Evolutionary conservation across 1,140 invertebrate genomes (phyloP), one percentile per base, ranked within the genome.

Genomic region (Leptopilina clavipes): DNA sequence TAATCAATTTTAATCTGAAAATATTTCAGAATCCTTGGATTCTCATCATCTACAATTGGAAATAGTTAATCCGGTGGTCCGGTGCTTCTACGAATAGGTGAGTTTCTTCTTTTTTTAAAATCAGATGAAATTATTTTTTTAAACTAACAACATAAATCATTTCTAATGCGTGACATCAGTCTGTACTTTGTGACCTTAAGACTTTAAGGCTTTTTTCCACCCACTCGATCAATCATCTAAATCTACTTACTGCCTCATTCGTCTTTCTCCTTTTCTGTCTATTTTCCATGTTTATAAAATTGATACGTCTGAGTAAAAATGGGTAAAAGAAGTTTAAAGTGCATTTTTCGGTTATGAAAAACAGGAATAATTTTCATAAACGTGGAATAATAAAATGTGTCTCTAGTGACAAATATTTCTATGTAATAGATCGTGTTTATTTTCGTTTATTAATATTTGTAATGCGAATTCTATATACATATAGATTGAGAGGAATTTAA

Each of bases 21-120:
- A n/a, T 52, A 0, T 52, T 52, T 1, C 48, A 52, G 48, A 65
- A 37, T 65, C 22, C 22, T 65, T 37, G 19, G 25, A n/a, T 65
- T 31, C 59, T 11, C 25, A 22, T 12, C 3, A 31, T 31, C 25
- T 37, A 6, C 3, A 10, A 59, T 59, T 25, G 25, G 25, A 65
- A 22, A 65, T 65, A 8, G 31, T 31, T 65, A 65, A 31, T 65
- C 22, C 25, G 59, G 59, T 31, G 59, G 22, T 31, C 59, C 59
- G 59, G 12, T 65, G 59, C 14, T 37, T 12, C 25, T 31, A 65
- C 14, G 59, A 2, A 65, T 31, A 65, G 59, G 59, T 65, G 59
- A 65, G 59, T 65, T 37, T 31, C 1, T 14, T 65, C 1, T 31
- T 14, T 65, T 54, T 54, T 54, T 18, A 6, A 31, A 31, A 14